A percentile compares a stretch with the other conserved stretches of the same genome.
These are phyloP conservation scores for Desoria tigrina DNA, from an alignment of 2,888 invertebrate genomes.

Conservation along the genomic window DNA sequence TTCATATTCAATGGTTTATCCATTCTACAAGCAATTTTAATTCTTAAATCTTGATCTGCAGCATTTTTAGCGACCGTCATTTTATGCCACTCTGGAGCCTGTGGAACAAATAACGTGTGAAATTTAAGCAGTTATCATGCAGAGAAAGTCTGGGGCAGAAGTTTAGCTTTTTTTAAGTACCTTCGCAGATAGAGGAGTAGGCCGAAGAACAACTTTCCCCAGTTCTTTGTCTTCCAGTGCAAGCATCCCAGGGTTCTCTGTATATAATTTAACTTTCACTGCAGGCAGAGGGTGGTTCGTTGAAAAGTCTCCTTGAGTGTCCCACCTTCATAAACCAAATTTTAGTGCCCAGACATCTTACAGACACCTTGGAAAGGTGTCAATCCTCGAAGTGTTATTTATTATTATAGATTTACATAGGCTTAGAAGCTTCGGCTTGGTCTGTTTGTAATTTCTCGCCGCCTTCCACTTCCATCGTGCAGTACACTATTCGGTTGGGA, in stretches of 20 bases:
- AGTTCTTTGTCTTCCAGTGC: conserved; percentile 99
- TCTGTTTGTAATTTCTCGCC: conserved; percentile 98
- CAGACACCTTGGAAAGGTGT: neutral
- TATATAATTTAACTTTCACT: conserved; percentile 96
- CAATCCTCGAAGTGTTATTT: neutral
- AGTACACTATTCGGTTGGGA: conserved; percentile 97
- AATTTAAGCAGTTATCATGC: too few relatives aligned
- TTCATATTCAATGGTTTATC: conserved; percentile 99
- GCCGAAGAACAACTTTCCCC: conserved; percentile 85
- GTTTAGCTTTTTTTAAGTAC: conserved; percentile 58
- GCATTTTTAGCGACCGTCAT: conserved; percentile 94
- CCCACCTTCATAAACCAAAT: conserved; percentile 74
- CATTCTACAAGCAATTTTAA: conserved; percentile 97
- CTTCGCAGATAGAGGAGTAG: conserved; percentile 83
- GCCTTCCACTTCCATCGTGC: conserved; percentile 99
- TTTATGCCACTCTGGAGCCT: conserved; percentile 97
- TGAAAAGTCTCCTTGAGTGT: conserved; percentile 98
- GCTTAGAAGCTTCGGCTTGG: conserved; percentile 98
- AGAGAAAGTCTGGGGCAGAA: neutral
- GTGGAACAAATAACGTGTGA: conserved; percentile 28
- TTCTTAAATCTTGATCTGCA: conserved; percentile 91
- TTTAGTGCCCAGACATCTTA: neutral
- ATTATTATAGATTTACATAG: conserved; percentile 68
- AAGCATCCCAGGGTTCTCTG: conserved; percentile 95
- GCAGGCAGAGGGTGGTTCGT: conserved; percentile 95